Evolutionary conservation across 1,140 invertebrate species (phyloP), one percentile per base, ranked within the genome.

Genomic region (Apocrypta bakeri): DNA sequence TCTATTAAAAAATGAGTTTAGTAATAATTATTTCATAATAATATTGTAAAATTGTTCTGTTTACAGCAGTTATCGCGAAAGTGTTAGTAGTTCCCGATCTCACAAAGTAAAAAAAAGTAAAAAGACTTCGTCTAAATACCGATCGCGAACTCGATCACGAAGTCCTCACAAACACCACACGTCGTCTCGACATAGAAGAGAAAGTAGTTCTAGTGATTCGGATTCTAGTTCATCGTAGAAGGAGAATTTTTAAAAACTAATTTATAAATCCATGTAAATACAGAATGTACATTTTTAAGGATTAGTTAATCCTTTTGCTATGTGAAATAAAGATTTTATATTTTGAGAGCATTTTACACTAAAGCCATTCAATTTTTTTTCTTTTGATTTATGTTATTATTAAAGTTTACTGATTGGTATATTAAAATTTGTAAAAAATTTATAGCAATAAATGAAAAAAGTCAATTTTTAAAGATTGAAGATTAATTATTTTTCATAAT

Each of bases 41-140:
- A 66, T n/a, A 27, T 66, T 27, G n/a, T 66, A 24, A n/a, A 56
- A 61, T 78, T 78, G 11, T 56, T 25, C 17, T 63, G 21, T 24
- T 79, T 42, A 31, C 27, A 88, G 75, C 80, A 91, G 84, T 86
- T 89, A 92, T 83, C 87, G 92, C 31, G 88, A 91, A 12, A 92
- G 87, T 81, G 86, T 89, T 31, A 91, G 90, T 63, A 88, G 88
- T 82, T 91, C 90, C 0, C 87, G 89, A 42, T 89, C 89, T 14
- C 90, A 91, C 48, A 90, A 90, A 84, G 84, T 88, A 0, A 92
- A 91, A 83, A 92, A 92, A 75, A 91, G 85, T 74, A 92, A 92
- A 85, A 92, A 92, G 71, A 89, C 88, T 17, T 87, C 89, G 4
- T 90, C 90, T 1, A 88, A 87, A 71, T 89, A 91, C 61, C 86